Percentiles rank a stretch among this genome's conserved stretches.
Conservation (phyloP, 2,888 invertebrate genomes). For the Drosophila stalkeri region DNA sequence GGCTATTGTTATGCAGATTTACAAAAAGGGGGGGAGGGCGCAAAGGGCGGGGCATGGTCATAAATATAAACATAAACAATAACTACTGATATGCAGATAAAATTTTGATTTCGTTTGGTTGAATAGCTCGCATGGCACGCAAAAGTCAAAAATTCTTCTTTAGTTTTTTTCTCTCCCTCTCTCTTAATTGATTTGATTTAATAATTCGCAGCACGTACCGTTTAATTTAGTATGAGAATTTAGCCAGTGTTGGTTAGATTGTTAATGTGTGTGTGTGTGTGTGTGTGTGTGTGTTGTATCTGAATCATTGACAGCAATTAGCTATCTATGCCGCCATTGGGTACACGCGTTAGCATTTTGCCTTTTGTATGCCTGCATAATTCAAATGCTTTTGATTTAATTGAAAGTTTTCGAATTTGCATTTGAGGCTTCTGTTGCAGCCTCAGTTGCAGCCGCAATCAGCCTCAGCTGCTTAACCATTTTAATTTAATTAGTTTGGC, state of each 20-base stretch:
- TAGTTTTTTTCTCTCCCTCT: background rate
- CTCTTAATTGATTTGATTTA: slow-evolving; percentile 41
- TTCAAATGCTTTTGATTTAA: slow-evolving; percentile 25
- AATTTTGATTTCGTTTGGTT: slow-evolving; percentile 21
- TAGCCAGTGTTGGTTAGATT: background rate
- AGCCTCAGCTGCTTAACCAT: background rate
- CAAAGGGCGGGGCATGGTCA: background rate
- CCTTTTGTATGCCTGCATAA: slow-evolving; percentile 1
- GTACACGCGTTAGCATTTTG: slow-evolving; percentile 17
- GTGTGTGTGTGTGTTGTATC: no score
- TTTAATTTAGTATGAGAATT: slow-evolving; percentile 5
- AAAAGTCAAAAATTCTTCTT: slow-evolving; percentile 1
- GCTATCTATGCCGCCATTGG: background rate
- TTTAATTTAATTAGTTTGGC: slow-evolving; percentile 22
- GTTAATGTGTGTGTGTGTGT: slow-evolving; percentile 13
- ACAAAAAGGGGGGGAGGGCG: background rate
- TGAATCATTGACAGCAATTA: slow-evolving; percentile 24
- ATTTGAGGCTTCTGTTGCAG: background rate
- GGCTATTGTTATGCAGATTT: slow-evolving; percentile 53
- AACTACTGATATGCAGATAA: slow-evolving; percentile 47
- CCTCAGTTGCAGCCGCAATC: no score
- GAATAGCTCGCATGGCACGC: background rate
- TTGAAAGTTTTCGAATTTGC: slow-evolving; percentile 8
- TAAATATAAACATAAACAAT: slow-evolving; percentile 35
- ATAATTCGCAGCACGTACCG: slow-evolving; percentile 39